Evolutionary conservation across 2,797 vertebrate species (phyloP).

Genomic region (Sebastes umbrosus): DNA sequence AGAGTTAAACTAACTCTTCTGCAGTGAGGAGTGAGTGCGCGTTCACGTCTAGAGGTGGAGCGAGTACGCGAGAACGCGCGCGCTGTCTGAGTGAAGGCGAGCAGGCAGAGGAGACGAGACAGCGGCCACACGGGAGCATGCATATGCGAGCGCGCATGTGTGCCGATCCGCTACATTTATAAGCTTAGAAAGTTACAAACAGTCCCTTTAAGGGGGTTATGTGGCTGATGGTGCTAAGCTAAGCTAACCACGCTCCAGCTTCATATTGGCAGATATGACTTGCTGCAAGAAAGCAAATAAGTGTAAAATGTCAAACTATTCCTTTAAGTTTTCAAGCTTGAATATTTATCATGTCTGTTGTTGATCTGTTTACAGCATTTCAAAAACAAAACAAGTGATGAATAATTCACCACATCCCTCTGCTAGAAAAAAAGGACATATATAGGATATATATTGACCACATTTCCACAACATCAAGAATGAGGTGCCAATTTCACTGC

Average conservation of each 20-base stretch:
- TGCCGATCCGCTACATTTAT: no score
- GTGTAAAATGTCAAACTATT: neutral
- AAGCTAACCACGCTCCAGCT: neutral
- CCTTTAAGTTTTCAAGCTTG: conserved; percentile 34
- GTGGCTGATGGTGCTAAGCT: neutral
- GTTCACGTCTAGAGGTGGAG: no score
- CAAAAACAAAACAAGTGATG: neutral
- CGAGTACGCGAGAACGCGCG: no score
- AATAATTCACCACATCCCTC: neutral
- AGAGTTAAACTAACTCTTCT: no score
- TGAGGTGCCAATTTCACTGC: conserved; percentile 67
- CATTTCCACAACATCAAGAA: conserved; percentile 20
- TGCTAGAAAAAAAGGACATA: neutral
- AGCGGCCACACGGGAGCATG: no score
- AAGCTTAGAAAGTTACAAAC: no score
- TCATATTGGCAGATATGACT: neutral
- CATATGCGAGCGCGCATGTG: no score
- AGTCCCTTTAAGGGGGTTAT: neutral
- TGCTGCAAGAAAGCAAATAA: neutral
- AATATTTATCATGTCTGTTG: conserved; percentile 32
- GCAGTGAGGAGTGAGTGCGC: no score
- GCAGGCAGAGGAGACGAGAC: no score
- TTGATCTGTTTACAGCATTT: conserved; percentile 16
- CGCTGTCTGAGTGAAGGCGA: no score
- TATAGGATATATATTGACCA: neutral